Conservation (phyloP, 1,140 invertebrate species). For the Mylabris phalerata region DNA sequence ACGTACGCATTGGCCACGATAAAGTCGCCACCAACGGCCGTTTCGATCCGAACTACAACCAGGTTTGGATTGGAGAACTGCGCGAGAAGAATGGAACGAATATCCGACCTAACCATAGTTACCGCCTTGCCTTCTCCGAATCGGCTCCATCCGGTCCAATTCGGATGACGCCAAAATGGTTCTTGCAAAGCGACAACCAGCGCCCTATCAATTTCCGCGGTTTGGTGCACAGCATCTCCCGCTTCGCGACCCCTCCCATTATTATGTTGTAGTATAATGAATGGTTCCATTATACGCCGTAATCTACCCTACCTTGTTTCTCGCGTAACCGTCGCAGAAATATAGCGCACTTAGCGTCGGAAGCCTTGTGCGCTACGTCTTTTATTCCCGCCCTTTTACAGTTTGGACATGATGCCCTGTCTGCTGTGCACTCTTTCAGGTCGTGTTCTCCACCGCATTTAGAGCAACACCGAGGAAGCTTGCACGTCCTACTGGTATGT, state of each 20-base stretch:
- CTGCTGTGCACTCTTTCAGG: neutral
- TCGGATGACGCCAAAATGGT: neutral
- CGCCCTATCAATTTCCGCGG: neutral
- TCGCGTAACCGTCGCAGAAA: neutral
- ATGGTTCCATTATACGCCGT: neutral
- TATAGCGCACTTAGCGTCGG: neutral
- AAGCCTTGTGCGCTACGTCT: neutral
- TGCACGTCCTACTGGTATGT: neutral
- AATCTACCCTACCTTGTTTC: neutral
- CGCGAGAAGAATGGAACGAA: neutral
- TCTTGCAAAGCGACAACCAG: conserved; percentile 3
- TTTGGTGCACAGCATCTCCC: neutral
- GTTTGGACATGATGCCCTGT: neutral
- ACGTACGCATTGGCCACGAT: conserved; percentile 1
- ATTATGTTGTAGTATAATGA: neutral
- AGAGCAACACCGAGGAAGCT: neutral
- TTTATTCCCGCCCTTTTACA: neutral
- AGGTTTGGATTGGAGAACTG: neutral
- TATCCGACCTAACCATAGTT: neutral
- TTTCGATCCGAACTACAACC: neutral
- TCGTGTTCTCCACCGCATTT: conserved; percentile 1
- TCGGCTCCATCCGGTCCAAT: neutral
- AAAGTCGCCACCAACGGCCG: neutral
- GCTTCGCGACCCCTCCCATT: conserved; percentile 1
- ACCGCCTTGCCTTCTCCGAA: neutral